Evolutionary conservation across 2,113 vertebrate species (phyloP), one percentile per base, ranked within the genome.

Genomic region (Todiramphus saurophagus): DNA sequence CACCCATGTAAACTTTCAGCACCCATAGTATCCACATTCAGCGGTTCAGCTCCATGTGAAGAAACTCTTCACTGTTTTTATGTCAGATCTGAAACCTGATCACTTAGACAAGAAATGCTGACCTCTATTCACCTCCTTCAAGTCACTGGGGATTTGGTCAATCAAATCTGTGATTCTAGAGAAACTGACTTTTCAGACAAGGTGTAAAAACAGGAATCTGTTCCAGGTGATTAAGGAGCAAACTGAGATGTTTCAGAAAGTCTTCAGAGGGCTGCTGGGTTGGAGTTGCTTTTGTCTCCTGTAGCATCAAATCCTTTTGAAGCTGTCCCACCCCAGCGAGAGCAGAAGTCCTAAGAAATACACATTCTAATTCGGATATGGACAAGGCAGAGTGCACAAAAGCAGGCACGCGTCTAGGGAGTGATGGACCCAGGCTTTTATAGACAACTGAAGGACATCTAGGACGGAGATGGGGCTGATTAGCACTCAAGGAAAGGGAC

Each of bases 281-380:
- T 56, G 88, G 33, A 68, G 8, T 11, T 3, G 3, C 19, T 80
- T 30, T 48, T 2, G 1, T 27, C n/a, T 74, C 35, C 35, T 63
- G 9, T 27, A 28, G 33, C 31, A 86, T 21, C 25, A 46, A 80
- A 48, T 28, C 20, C 23, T 67, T n/a, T 25, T 66, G 39, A 58
- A 90, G 21, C 13, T 83, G 13, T 90, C 30, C 33, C 2, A 9
- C 10, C 16, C 4, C 41, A 24, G 31, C 0, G 0, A 92, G 19
- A 30, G 30, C 0, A 2, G 23, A 55, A 25, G 8, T 62, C 55
- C 67, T 69, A 30, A 74, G 72, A 66, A 35, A 30, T 6, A 13
- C 4, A 3, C 0, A 1, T 5, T n/a, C 21, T 16, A 14, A 21
- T 43, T 37, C 0, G 0, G 35, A 30, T 16, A 19, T 33, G 50